phyloP scores from a whole-genome alignment of 1,140 invertebrate genomes.

The Orchesella cincta region DNA sequence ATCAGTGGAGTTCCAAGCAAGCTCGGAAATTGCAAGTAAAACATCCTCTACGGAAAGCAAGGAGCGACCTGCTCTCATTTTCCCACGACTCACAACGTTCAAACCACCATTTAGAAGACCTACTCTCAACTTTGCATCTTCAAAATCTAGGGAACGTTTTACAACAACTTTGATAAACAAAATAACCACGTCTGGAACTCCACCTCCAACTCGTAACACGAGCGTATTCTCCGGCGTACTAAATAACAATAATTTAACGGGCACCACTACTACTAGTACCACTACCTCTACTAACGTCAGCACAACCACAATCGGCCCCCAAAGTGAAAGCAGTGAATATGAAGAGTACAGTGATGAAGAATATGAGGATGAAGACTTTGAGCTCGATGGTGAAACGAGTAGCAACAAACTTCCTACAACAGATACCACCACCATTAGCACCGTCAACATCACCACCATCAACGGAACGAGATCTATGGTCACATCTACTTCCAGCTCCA shows the following conservation, averaged over 20 bases:
- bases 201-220: background rate
- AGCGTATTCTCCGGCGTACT: conserved; percentile 4
- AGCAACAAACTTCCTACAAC: background rate
- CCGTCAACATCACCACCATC: background rate
- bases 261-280: background rate
- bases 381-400: background rate
- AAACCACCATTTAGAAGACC: conserved; percentile 34
- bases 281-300: background rate
- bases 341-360: conserved; percentile 33
- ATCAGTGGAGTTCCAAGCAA: background rate
- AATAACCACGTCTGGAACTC: conserved; percentile 1
- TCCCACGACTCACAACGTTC: conserved; percentile 34
- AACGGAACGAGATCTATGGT: background rate
- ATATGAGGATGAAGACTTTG: conserved; percentile 20
- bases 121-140: background rate
- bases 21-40: background rate
- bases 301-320: background rate
- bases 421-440: background rate
- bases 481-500: background rate
- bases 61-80: background rate
- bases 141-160: conserved; percentile 26
- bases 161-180: conserved; percentile 27
- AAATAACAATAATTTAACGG: background rate
- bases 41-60: conserved; percentile 1
- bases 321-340: conserved; percentile 28